Base-by-base conservation (phyloP, 2,888 invertebrate genomes). In the Drosophila mulleri region DNA sequence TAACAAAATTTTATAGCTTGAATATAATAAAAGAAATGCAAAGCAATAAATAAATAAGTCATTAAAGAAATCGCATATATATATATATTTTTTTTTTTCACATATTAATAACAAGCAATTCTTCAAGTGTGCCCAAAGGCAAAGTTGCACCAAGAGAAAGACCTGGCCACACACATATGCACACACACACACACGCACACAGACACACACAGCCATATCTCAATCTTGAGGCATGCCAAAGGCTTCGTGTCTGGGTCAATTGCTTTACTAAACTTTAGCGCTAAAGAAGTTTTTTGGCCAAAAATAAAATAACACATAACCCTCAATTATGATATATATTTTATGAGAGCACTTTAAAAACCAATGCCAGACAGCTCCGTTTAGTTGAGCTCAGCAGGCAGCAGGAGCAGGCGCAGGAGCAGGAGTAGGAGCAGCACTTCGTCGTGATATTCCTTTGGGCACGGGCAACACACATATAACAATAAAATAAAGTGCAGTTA, bases 401-500 rank as follows among this genome's bases (percentile, higher is more conserved):
- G 44, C 44, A 44, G 44, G 9, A 42, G 42, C 2, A 42, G 53
- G 20, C 54, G 20, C 4, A 8, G 37, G 0, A 20, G 53, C 26
- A n/a, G n/a, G 29, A 45, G 35, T 4, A n/a, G 53, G 37, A 37
- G 53, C 53, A 63, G 63, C 73, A 44, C 29, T 50, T 57, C 6
- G 56, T 69, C 60, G 67, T 61, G 56, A 37, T 67, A 75, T 80
- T 78, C 78, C 80, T 80, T 70, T 58, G 76, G 80, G 76, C 76
- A 71, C 59, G 67, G 68, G 52, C 72, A 76, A 61, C 80, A 66
- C 80, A 66, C 80, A 52, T 84, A 83, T 89, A 90, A 87, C 88
- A 90, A 87, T 90, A 89, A 90, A 87, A 90, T 83, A 83, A 82
- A 89, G 79, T 90, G 90, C 89, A 89, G 89, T 89, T 89, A 89